Evolutionary conservation across 2,888 invertebrate genomes (phyloP), one percentile per base, ranked within the genome.

Genomic region (Lithophane semibrunnea): DNA sequence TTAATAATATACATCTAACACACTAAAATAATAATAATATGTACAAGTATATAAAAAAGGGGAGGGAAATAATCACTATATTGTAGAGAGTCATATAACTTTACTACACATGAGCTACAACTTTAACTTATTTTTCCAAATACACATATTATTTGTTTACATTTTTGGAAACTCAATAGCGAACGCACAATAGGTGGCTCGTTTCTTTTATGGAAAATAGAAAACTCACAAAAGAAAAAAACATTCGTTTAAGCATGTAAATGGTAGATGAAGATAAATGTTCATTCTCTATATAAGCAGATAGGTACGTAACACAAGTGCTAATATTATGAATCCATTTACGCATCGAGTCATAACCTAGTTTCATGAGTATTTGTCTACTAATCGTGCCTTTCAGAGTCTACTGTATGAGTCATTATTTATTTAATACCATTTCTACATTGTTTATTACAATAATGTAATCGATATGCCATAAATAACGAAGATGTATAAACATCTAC

Each of bases 341-440:
- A 58, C 13, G 2, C n/a, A 52, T 49, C 37, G 47, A 47, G 12
- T 24, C 37, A 44, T 70, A 65, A 49, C 64, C 49, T 56, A 70
- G 49, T 63, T 81, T 44, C 75, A 65, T 16, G n/a, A 68, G 52
- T 73, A 29, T 79, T 72, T 79, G 52, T 56, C 13, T 49, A 37
- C 10, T 75, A 44, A 61, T 29, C 9, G 61, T 44, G n/a, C 3
- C 60, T 60, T 24, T 42, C 37, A 13, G n/a, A 12, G 7, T 21
- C 16, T 37, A 24, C 18, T 47, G n/a, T 12, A 37, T 4, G 18
- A 47, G 16, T 42, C 49, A 75, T 44, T 61, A 75, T 75, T 75
- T 75, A 29, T 49, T 2, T 49, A 49, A 37, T 1, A 49, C 29
- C 8, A 21, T 49, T 10, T 47, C 71, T 16, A 37, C 7, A 37